These are phyloP conservation scores for Conus betulinus DNA, from an alignment of 1,140 invertebrate genomes.

Conservation along the genomic window DNA sequence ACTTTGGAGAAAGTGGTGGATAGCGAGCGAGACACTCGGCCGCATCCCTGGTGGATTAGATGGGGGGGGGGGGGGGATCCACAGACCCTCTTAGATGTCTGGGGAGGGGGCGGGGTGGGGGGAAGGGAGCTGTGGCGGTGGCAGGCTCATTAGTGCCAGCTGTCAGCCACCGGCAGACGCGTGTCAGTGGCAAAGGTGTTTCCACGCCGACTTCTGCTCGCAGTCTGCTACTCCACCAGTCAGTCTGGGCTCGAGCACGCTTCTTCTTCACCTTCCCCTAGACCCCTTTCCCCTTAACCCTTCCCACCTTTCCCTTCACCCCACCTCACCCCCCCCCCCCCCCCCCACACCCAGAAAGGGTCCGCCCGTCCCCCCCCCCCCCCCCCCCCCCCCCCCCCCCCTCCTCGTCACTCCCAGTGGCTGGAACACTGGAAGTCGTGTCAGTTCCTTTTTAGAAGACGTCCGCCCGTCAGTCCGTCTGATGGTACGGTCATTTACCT, in stretches of 20 bases:
- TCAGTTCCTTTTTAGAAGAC: no score
- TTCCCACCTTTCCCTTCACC: neutral
- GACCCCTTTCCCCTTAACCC: neutral
- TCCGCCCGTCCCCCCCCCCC: neutral
- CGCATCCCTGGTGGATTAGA: no score
- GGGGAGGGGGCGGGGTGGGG: neutral
- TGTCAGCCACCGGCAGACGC: neutral
- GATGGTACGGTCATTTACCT: no score
- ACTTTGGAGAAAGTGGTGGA: no score
- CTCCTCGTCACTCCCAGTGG: no score
- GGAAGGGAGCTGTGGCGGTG: neutral
- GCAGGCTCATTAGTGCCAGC: slow-evolving; percentile 2
- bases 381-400: no score
- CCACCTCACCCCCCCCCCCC: neutral
- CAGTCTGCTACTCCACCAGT: neutral
- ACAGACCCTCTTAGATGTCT: neutral
- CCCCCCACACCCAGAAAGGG: neutral
- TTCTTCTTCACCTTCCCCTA: neutral
- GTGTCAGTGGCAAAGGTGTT: neutral
- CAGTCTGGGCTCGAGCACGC: neutral
- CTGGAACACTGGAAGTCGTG: no score
- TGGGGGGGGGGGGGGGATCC: neutral
- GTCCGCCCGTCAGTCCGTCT: no score
- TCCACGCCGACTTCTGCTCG: neutral
- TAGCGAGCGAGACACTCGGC: no score